These are phyloP conservation scores for Andrena bucephala DNA, from an alignment of 2,888 invertebrate genomes.

Conservation along the genomic window DNA sequence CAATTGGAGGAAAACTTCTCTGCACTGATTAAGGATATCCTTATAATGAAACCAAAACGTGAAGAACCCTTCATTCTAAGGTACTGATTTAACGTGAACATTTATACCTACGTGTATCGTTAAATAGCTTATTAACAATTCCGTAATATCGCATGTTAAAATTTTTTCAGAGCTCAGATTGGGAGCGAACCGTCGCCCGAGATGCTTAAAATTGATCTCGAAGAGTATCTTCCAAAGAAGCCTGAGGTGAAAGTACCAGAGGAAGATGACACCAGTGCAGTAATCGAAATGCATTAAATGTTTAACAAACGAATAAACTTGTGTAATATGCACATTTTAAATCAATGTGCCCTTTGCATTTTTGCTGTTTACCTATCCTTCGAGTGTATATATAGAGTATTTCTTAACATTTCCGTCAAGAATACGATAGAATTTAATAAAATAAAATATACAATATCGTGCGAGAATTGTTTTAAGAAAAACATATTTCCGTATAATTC, in stretches of 20 bases:
- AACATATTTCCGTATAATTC: not conserved
- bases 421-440: not conserved
- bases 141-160: not conserved
- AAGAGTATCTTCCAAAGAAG: slow-evolving; percentile 70
- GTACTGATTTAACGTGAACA: slow-evolving; percentile 80
- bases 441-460: not conserved
- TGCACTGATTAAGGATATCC: slow-evolving; percentile 88
- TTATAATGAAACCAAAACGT: slow-evolving; percentile 88
- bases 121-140: not conserved
- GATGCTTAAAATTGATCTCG: slow-evolving; percentile 89
- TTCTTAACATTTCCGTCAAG: not conserved
- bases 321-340: not conserved
- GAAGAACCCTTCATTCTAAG: slow-evolving; percentile 90
- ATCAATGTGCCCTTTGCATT: not conserved
- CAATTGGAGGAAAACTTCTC: slow-evolving; percentile 91
- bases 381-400: not conserved
- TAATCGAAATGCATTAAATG: slow-evolving; percentile 55
- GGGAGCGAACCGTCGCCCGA: slow-evolving; percentile 89
- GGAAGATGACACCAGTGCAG: slow-evolving; percentile 14
- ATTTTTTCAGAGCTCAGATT: slow-evolving; percentile 87
- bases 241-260: slow-evolving; percentile 74
- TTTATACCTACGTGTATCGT: not conserved
- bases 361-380: not conserved
- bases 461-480: not conserved
- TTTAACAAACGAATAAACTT: slow-evolving; percentile 48